These are phyloP conservation scores for Heloderma charlesbogerti DNA, from an alignment of 2,113 vertebrate genomes.

Conservation along the genomic window DNA sequence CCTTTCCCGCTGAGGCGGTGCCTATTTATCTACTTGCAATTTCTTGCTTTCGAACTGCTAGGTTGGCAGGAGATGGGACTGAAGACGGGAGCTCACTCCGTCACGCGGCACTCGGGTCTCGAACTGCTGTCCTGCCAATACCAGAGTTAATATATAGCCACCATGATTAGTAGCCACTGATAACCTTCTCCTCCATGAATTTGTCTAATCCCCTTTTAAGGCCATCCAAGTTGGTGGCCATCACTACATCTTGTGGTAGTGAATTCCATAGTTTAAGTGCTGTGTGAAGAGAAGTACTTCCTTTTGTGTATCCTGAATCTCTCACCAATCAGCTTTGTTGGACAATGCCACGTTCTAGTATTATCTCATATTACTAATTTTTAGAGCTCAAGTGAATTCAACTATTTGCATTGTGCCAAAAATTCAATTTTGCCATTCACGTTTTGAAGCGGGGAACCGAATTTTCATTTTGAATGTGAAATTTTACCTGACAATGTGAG, in stretches of 20 bases:
- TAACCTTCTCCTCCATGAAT: no score
- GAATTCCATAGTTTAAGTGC: background rate
- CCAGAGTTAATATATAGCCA: no score
- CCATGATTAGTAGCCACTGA: no score
- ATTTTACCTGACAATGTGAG: background rate
- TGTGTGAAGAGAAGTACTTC: background rate
- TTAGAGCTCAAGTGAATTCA: background rate
- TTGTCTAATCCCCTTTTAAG: no score
- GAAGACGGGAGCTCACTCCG: no score
- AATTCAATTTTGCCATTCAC: background rate
- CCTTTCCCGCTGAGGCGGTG: no score
- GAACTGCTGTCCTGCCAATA: no score
- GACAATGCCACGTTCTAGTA: background rate
- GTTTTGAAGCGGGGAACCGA: background rate
- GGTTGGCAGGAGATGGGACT: no score
- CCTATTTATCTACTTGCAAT: no score
- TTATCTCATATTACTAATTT: background rate
- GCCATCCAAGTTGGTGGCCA: no score
- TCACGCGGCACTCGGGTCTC: no score
- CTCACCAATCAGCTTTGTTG: background rate
- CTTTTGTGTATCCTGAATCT: background rate
- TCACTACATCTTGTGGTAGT: background rate
- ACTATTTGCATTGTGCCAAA: background rate
- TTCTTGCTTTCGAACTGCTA: no score
- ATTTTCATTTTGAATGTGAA: background rate